phyloP scores from a whole-genome alignment of 2,888 invertebrate species.

The Lottia gigantea region DNA sequence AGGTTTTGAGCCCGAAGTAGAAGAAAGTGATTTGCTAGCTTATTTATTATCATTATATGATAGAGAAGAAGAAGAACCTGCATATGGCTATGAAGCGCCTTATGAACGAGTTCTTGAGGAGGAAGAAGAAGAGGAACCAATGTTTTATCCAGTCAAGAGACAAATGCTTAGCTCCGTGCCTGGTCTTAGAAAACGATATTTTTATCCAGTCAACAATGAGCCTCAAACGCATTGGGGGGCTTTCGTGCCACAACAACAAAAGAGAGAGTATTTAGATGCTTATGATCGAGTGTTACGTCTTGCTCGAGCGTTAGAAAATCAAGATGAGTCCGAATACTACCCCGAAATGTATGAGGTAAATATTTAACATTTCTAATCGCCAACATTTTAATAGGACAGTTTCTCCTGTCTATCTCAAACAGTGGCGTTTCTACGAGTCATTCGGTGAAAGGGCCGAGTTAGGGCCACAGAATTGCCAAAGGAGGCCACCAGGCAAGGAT shows the following conservation, averaged over 20 bases:
- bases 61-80: not conserved
- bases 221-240: slow-evolving; percentile 39
- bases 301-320: not conserved
- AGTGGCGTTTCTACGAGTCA: no score
- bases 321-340: not conserved
- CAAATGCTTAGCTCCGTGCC: slow-evolving; percentile 32
- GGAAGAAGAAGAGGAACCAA: slow-evolving; percentile 18
- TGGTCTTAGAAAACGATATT: slow-evolving; percentile 30
- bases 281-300: not conserved
- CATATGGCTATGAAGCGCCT: not conserved
- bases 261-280: slow-evolving; percentile 21
- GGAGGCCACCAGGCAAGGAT: no score
- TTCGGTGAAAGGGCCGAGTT: no score
- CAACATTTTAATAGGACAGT: no score
- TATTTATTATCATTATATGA: slow-evolving; percentile 2
- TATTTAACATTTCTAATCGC: not conserved
- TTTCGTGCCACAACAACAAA: slow-evolving; percentile 32
- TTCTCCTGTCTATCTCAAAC: no score
- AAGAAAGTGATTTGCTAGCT: not conserved
- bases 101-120: not conserved
- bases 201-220: slow-evolving; percentile 36
- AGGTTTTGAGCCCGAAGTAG: not conserved
- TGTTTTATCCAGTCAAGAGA: slow-evolving; percentile 23
- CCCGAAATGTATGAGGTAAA: slow-evolving; percentile 2
- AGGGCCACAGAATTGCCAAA: no score